Evolutionary conservation across 2,888 invertebrate genomes (phyloP).

Genomic region (Xestia sexstrigata): DNA sequence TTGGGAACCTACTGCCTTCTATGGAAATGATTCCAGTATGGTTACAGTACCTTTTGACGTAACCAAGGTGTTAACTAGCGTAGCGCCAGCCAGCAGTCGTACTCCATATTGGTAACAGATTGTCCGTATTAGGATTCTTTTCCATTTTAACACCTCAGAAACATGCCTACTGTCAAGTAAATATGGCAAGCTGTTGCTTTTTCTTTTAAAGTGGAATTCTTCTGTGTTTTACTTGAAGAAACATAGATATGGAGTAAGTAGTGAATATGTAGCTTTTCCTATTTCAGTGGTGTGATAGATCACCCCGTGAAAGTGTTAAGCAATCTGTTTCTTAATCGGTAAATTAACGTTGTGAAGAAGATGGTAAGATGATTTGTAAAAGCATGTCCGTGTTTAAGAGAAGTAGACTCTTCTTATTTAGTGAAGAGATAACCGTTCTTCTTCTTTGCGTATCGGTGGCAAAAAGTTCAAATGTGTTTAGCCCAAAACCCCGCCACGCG

Average conservation of each 20-base stretch:
- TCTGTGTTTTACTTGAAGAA: not conserved
- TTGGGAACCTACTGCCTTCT: conserved; percentile 22
- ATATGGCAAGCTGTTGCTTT: not conserved
- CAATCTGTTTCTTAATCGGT: not conserved
- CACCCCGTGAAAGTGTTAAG: not conserved
- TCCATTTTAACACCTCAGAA: conserved; percentile 33
- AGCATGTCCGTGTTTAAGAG: not conserved
- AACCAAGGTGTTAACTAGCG: conserved; percentile 42
- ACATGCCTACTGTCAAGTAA: conserved; percentile 1
- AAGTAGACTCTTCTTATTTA: too few species aligned
- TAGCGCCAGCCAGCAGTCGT: conserved; percentile 21
- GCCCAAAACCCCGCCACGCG: too few species aligned
- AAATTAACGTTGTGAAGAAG: not conserved
- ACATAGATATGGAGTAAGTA: not conserved
- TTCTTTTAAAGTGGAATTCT: not conserved
- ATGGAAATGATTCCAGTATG: conserved; percentile 21
- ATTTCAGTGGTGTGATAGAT: not conserved
- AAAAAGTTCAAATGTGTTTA: too few species aligned
- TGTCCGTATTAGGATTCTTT: conserved; percentile 45
- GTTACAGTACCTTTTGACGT: conserved; percentile 47
- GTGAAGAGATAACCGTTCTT: too few species aligned
- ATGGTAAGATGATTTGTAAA: not conserved
- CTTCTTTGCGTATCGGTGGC: too few species aligned
- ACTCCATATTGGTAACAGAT: conserved; percentile 37
- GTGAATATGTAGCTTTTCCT: not conserved